Percentiles rank a stretch among this genome's conserved stretches.
Conservation (phyloP, 2,888 invertebrate genomes). For the Drosophila mimica region DNA sequence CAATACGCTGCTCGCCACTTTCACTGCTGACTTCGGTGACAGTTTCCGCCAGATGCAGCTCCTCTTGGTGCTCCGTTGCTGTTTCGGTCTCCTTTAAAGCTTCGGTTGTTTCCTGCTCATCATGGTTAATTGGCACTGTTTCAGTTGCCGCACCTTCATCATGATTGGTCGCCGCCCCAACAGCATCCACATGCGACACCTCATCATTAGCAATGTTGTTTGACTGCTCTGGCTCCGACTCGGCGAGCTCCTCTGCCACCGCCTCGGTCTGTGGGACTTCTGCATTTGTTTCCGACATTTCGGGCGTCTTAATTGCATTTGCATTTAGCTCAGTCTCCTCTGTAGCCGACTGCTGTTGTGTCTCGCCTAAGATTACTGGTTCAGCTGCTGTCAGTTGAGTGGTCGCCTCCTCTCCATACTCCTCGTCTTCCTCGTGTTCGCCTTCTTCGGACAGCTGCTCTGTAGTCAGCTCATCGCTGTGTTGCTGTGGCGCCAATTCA, state of each 20-base stretch:
- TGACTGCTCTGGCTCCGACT: conserved; percentile 32
- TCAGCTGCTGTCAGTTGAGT: conserved; percentile 43
- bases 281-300: conserved; percentile 73
- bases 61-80: conserved; percentile 19
- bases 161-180: conserved; percentile 32
- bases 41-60: conserved; percentile 40
- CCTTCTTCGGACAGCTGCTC: conserved; percentile 28
- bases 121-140: conserved; percentile 46
- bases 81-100: conserved; percentile 49
- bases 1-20: conserved; percentile 43
- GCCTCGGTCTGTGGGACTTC: conserved; percentile 50
- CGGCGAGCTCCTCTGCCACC: conserved; percentile 32
- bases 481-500: conserved; percentile 76
- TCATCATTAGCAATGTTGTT: conserved; percentile 57
- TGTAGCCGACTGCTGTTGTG: conserved; percentile 17
- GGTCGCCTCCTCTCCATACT: conserved; percentile 27
- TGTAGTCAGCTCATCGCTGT: conserved; percentile 41
- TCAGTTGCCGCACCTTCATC: conserved; percentile 51
- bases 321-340: conserved; percentile 58
- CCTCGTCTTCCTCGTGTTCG: conserved; percentile 6
- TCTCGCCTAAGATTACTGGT: conserved; percentile 38
- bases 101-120: conserved; percentile 45
- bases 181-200: conserved; percentile 53
- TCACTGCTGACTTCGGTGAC: conserved; percentile 53
- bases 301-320: conserved; percentile 80